Evolutionary conservation across 2,797 vertebrate species (phyloP).

Genomic region (Chrosomus eos): DNA sequence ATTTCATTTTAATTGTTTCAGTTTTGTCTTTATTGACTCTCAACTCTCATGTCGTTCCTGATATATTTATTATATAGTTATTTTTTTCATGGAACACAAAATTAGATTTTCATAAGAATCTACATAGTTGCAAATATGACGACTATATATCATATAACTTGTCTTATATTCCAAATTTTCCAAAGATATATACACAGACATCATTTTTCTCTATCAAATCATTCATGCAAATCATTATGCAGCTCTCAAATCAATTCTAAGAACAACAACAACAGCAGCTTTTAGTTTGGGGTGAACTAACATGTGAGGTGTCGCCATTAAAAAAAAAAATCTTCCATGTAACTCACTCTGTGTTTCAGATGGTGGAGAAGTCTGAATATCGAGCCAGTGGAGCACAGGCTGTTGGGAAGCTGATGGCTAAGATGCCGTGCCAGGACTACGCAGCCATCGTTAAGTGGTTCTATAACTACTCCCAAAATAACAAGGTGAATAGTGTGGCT

Average conservation of each 20-base stretch:
- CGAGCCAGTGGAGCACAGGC: conserved; percentile 84
- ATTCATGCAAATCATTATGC: not conserved
- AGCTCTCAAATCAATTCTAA: not conserved
- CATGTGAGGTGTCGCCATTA: not conserved
- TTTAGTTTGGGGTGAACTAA: not conserved
- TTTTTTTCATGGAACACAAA: not conserved
- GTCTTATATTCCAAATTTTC: not conserved
- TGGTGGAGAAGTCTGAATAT: conserved; percentile 90
- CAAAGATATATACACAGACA: not conserved
- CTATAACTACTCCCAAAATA: conserved; percentile 79
- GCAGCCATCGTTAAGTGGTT: conserved; percentile 89
- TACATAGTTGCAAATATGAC: not conserved
- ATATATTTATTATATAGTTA: not conserved
- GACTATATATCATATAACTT: too few relatives aligned
- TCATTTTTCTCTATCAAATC: not conserved
- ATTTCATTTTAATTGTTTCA: not conserved
- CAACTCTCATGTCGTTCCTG: not conserved
- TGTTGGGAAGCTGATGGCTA: conserved; percentile 80
- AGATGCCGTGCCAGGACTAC: conserved; percentile 78
- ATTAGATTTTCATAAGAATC: not conserved
- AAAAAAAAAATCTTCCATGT: not conserved
- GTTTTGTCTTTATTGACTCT: not conserved
- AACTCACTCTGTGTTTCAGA: conserved; percentile 73
- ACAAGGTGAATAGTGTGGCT: conserved; percentile 73
- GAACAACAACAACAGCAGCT: not conserved